phyloP scores from a whole-genome alignment of 2,797 vertebrate species.

The Pseudochirops cupreus region DNA sequence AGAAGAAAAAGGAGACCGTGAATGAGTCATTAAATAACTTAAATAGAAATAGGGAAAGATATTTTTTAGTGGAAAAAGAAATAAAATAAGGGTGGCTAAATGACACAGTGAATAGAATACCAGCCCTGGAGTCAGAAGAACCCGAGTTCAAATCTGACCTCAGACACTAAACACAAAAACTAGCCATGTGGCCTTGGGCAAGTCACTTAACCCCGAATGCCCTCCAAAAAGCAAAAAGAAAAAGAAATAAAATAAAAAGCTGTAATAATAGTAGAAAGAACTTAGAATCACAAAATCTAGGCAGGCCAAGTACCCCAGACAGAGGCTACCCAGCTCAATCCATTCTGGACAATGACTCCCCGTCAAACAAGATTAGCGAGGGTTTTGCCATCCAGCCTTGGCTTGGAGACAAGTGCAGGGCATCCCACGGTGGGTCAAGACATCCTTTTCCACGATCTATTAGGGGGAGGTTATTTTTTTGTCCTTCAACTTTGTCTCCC shows the following conservation, averaged over 20 bases:
- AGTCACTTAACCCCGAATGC: too few relatives aligned
- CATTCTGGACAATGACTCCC: neutral
- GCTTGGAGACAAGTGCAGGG: neutral
- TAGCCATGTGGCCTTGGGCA: too few relatives aligned
- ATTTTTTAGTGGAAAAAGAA: conserved; percentile 32
- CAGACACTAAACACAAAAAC: too few relatives aligned
- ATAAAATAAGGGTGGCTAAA: too few relatives aligned
- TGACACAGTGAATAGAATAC: too few relatives aligned
- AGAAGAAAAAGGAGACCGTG: conserved; percentile 29
- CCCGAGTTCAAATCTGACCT: too few relatives aligned
- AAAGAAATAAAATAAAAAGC: conserved; percentile 7
- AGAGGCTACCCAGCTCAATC: neutral
- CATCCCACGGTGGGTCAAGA: neutral
- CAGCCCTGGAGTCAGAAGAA: too few relatives aligned
- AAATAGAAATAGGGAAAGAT: conserved; percentile 19
- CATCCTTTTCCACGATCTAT: neutral
- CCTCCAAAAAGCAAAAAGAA: too few relatives aligned
- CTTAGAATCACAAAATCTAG: neutral
- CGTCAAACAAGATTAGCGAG: neutral
- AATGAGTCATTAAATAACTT: conserved; percentile 29
- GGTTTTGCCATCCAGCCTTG: neutral
- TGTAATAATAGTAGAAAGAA: neutral
- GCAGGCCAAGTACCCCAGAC: conserved; percentile 18
- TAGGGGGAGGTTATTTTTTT: neutral
- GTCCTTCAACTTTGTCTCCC: neutral